phyloP scores from a whole-genome alignment of 2,888 invertebrate genomes.

The Spilarctia lutea region DNA sequence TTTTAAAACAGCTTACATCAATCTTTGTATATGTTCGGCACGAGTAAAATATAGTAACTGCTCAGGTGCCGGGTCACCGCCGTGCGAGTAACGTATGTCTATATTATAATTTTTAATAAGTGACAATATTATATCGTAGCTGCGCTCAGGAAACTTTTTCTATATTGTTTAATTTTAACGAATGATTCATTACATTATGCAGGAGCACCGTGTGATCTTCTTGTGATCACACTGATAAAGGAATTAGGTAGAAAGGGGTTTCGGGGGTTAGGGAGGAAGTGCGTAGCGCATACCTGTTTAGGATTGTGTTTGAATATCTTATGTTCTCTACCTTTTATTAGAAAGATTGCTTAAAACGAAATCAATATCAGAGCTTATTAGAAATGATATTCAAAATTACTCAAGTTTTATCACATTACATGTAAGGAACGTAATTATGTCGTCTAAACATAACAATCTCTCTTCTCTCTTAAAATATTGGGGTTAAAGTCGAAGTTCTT shows the following conservation, averaged over 20 bases:
- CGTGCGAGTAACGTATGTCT: constrained; percentile 18
- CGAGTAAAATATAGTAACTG: constrained; percentile 48
- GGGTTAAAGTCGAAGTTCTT: too few relatives aligned
- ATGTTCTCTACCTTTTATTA: not conserved
- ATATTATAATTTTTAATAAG: constrained; percentile 26
- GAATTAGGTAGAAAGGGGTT: constrained; percentile 60
- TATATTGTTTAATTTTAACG: constrained; percentile 22
- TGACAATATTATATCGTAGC: constrained; percentile 28
- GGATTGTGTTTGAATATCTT: not conserved
- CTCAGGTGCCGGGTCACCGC: constrained; percentile 44
- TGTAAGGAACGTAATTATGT: too few relatives aligned
- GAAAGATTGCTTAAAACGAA: too few relatives aligned
- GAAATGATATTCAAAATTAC: too few relatives aligned
- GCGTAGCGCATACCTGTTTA: constrained; percentile 23
- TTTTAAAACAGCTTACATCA: constrained; percentile 54
- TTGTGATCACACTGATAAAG: constrained; percentile 77
- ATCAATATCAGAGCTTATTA: too few relatives aligned
- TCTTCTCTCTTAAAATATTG: too few relatives aligned
- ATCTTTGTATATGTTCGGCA: constrained; percentile 51
- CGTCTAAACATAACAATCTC: too few relatives aligned
- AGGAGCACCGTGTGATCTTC: constrained; percentile 59
- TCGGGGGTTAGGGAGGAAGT: constrained; percentile 69
- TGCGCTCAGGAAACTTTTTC: constrained; percentile 25
- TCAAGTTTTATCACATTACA: too few relatives aligned
- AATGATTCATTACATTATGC: constrained; percentile 28